A percentile compares a stretch with the other conserved stretches of the same genome.
phyloP scores from a whole-genome alignment of 2,888 invertebrate species.

The Gasteruption jaculator region DNA sequence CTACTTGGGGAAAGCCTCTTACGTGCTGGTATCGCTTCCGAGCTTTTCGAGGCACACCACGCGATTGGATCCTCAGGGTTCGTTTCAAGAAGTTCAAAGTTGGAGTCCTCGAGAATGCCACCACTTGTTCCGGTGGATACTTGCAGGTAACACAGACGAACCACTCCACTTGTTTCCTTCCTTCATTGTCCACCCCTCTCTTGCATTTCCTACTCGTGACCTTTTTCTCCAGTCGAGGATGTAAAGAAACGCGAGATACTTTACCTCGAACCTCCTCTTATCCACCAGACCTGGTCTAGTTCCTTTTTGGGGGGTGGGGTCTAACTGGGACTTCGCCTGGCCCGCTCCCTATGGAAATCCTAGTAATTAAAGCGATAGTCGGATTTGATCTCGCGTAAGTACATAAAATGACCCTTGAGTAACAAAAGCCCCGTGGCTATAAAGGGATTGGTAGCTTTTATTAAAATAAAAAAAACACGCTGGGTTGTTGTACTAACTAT shows the following conservation, averaged over 20 bases:
- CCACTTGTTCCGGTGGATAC: conserved; percentile 82
- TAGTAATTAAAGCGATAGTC: too few species aligned
- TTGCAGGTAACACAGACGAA: conserved; percentile 72
- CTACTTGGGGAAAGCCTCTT: conserved; percentile 79
- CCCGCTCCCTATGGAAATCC: too few species aligned
- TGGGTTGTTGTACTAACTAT: too few species aligned
- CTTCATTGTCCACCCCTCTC: not conserved
- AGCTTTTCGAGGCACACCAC: conserved; percentile 79
- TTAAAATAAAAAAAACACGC: too few species aligned
- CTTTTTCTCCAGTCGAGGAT: conserved; percentile 4
- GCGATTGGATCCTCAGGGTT: conserved; percentile 85
- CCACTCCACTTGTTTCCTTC: conserved; percentile 15
- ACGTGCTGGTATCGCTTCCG: conserved; percentile 89
- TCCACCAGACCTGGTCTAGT: too few species aligned
- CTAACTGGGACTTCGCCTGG: too few species aligned
- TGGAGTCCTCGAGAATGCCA: conserved; percentile 79
- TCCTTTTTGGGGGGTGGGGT: too few species aligned
- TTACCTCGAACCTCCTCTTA: too few species aligned
- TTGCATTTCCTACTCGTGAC: not conserved
- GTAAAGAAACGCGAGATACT: conserved; percentile 2
- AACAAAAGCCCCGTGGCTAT: too few species aligned
- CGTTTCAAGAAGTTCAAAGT: conserved; percentile 93
- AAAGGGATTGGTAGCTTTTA: too few species aligned
- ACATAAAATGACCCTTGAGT: too few species aligned
- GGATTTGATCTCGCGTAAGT: too few species aligned